Evolutionary conservation across 2,888 invertebrate genomes (phyloP).

Genomic region (Drosophila infuscata): DNA sequence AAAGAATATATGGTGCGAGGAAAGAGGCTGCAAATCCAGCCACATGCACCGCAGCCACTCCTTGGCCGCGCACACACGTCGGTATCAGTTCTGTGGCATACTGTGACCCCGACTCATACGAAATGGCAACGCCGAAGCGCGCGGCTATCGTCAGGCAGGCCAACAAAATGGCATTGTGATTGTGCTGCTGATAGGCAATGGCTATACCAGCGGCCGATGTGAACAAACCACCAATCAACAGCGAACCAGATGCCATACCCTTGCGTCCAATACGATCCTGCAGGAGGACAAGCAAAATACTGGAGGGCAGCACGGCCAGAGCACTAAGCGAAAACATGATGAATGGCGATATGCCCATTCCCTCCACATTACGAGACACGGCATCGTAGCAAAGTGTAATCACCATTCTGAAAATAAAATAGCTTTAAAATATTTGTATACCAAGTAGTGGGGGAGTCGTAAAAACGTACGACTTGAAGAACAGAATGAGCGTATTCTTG

Average conservation of each 20-base stretch:
- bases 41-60: slow-evolving; percentile 88
- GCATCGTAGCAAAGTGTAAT: slow-evolving; percentile 88
- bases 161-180: slow-evolving; percentile 85
- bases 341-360: slow-evolving; percentile 87
- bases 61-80: slow-evolving; percentile 88
- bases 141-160: slow-evolving; percentile 86
- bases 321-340: slow-evolving; percentile 87
- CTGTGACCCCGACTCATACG: slow-evolving; percentile 88
- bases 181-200: slow-evolving; percentile 85
- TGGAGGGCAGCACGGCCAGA: slow-evolving; percentile 87
- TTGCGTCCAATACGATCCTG: slow-evolving; percentile 86
- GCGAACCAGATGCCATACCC: slow-evolving; percentile 86
- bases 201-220: slow-evolving; percentile 86
- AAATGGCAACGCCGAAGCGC: slow-evolving; percentile 87
- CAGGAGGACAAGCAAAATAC: slow-evolving; percentile 81
- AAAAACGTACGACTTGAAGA: slow-evolving; percentile 87
- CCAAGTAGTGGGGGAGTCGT: not conserved
- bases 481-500: slow-evolving; percentile 86
- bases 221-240: slow-evolving; percentile 86
- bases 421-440: not conserved
- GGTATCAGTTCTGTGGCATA: slow-evolving; percentile 89
- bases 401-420: slow-evolving; percentile 86
- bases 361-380: slow-evolving; percentile 87
- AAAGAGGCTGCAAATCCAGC: slow-evolving; percentile 88
- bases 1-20: slow-evolving; percentile 87